Evolutionary conservation across 2,797 vertebrate genomes (phyloP).

Genomic region (Dendrocincla fuliginosa): DNA sequence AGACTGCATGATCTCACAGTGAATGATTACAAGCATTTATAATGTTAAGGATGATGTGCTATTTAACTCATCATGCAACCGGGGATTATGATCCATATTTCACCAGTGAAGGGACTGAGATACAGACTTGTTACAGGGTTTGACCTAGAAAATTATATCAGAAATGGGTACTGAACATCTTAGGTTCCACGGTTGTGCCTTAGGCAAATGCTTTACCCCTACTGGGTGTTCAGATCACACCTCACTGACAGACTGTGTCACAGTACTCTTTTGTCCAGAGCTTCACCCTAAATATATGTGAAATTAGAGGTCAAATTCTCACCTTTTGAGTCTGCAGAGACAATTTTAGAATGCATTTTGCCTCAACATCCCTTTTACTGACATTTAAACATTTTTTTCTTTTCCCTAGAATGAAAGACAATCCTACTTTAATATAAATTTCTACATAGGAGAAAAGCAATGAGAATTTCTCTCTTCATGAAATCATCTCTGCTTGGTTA

Average conservation of each 20-base stretch:
- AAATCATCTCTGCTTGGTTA: background rate
- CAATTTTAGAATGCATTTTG: background rate
- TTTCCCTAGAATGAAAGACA: background rate
- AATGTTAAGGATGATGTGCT: background rate
- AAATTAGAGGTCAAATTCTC: background rate
- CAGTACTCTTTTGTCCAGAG: background rate
- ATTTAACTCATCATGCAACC: background rate
- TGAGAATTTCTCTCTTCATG: background rate
- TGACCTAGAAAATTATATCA: background rate
- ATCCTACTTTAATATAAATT: background rate
- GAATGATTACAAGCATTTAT: background rate
- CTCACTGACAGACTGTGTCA: background rate
- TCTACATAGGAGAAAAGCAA: background rate
- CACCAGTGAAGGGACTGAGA: background rate
- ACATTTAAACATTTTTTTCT: background rate
- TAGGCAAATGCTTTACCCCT: background rate
- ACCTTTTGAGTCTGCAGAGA: background rate
- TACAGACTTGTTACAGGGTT: background rate
- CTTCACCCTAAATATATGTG: background rate
- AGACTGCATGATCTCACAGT: background rate
- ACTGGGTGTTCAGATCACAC: background rate
- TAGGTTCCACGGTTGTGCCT: background rate
- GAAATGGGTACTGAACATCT: background rate
- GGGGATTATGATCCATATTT: background rate
- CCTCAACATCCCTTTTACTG: background rate